Evolutionary conservation across 2,797 vertebrate genomes (phyloP).

Genomic region (Micrastur ruficollis): DNA sequence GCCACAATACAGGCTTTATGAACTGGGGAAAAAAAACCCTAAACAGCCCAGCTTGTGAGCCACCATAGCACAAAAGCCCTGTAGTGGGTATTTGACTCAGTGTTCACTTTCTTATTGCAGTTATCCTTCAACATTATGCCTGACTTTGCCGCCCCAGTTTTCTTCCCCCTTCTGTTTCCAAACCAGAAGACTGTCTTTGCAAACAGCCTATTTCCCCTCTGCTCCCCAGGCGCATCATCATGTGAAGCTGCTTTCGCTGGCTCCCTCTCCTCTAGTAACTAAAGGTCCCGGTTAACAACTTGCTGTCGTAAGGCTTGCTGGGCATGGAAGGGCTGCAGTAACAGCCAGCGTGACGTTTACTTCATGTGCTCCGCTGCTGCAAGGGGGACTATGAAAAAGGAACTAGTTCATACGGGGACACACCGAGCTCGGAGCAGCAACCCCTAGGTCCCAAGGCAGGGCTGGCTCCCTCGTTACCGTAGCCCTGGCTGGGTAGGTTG

Average conservation of each 20-base stretch:
- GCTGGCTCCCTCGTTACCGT: background rate
- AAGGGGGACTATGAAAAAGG: background rate
- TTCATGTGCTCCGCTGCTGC: background rate
- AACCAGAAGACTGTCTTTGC: background rate
- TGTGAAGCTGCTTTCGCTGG: background rate
- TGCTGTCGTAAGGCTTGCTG: background rate
- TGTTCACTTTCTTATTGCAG: background rate
- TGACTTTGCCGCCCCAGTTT: background rate
- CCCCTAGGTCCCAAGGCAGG: background rate
- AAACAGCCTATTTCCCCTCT: background rate
- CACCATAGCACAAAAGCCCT: background rate
- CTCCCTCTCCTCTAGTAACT: background rate
- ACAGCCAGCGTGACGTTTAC: background rate
- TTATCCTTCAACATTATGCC: background rate
- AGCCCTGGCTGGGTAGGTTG: background rate
- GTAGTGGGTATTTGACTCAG: background rate
- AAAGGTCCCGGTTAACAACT: background rate
- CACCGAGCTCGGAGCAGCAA: background rate
- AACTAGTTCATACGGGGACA: background rate
- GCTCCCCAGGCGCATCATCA: background rate
- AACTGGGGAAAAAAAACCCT: background rate
- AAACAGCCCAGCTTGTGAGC: background rate
- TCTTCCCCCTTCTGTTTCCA: background rate
- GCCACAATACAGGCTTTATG: background rate
- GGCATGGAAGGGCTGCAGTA: background rate